Evolutionary conservation across 1,140 invertebrate species (phyloP), one percentile per base, ranked within the genome.

Genomic region (Platyscapa corneri): DNA sequence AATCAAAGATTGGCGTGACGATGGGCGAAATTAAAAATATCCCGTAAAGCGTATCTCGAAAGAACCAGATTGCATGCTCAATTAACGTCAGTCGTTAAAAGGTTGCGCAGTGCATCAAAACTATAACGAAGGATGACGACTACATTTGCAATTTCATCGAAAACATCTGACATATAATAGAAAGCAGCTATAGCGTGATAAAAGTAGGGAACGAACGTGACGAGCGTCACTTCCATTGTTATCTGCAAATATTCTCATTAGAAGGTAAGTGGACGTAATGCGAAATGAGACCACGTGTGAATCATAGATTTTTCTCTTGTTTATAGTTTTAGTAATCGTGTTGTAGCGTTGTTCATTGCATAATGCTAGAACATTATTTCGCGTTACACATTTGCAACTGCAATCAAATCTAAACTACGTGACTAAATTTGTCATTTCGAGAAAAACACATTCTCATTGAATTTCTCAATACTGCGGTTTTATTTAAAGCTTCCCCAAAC

Each of bases 191-290:
- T 49, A 30, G 10, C 12, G 18, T 34, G 27, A 32, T 49, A 56
- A 77, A 32, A 7, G 75, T 49, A 27, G n/a, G 20, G 6, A 49
- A 30, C 39, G 30, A 56, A 79, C 76, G 76, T 79, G 83, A 84
- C 83, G 10, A 46, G 27, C 16, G 49, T 84, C 76, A 72, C 65
- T 34, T 46, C 7, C 42, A 76, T n/a, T 46, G 46, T 67, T 20
- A 67, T 30, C n/a, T 60, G n/a, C 30, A 79, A 79, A 79, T 67
- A 84, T 84, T 77, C 46, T 72, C 56, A 83, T 75, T 76, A 46
- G 74, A 49, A 77, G n/a, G 23, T 77, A 49, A 53, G 60, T 67
- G 74, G 37, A 77, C 77, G 23, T n/a, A 77, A 53, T 53, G 37
- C 46, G n/a, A 67, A 77, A 18, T 30, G 74, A 27, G 18, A 49